These are phyloP conservation scores for Hylaea fasciaria DNA, from an alignment of 2,888 invertebrate species.

Conservation along the genomic window DNA sequence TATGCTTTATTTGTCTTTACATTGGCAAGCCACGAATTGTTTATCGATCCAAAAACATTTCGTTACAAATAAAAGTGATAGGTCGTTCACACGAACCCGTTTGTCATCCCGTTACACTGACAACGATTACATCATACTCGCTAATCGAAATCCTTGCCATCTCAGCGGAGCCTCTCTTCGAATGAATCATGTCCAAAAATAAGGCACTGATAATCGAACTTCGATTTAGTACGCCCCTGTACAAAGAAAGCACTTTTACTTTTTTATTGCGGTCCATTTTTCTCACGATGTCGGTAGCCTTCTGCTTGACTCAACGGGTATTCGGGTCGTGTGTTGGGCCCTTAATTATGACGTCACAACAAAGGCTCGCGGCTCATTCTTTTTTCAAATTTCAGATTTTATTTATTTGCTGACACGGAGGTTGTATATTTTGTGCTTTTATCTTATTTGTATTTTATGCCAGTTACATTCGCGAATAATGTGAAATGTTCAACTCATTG, in stretches of 20 bases:
- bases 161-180: slow-evolving; percentile 65
- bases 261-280: slow-evolving; percentile 65
- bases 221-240: slow-evolving; percentile 71
- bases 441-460: slow-evolving; percentile 57
- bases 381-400: slow-evolving; percentile 64
- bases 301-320: slow-evolving; percentile 70
- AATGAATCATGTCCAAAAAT: slow-evolving; percentile 78
- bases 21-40: too few relatives aligned
- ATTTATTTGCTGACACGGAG: slow-evolving; percentile 70
- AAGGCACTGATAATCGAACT: slow-evolving; percentile 71
- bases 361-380: slow-evolving; percentile 54
- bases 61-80: slow-evolving; percentile 9
- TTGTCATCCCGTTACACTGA: slow-evolving; percentile 65
- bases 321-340: slow-evolving; percentile 62
- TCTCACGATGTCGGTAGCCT: slow-evolving; percentile 63
- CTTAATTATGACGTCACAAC: slow-evolving; percentile 80
- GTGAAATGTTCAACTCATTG: slow-evolving; percentile 9
- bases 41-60: too few relatives aligned
- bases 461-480: slow-evolving; percentile 47
- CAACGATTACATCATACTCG: slow-evolving; percentile 64
- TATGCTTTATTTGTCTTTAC: too few relatives aligned
- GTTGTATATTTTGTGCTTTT: slow-evolving; percentile 48
- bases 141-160: slow-evolving; percentile 76
- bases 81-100: slow-evolving; percentile 57
- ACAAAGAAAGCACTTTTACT: slow-evolving; percentile 83